These are phyloP conservation scores for Dasypolia templi DNA, from an alignment of 2,888 invertebrate genomes.

Conservation along the genomic window DNA sequence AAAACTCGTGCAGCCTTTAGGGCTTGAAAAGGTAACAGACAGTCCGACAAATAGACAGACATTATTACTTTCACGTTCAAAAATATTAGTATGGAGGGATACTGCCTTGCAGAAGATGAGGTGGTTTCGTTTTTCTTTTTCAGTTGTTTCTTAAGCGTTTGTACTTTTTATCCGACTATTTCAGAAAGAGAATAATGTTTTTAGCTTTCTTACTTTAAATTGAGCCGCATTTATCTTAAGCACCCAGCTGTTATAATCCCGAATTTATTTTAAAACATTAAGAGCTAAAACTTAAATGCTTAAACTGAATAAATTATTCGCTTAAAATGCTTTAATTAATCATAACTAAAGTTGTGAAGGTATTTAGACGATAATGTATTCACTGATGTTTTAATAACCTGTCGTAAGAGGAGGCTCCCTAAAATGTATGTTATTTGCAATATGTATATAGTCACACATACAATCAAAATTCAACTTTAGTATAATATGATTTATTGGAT, in stretches of 20 bases:
- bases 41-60: not conserved
- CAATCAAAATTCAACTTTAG: no score
- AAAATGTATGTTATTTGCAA: no score
- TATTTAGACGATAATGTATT: slow-evolving; percentile 45
- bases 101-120: not conserved
- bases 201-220: slow-evolving; percentile 15
- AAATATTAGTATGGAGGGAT: not conserved
- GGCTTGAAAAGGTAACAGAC: not conserved
- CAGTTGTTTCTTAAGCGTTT: not conserved
- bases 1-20: no score
- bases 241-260: slow-evolving; percentile 41
- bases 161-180: not conserved
- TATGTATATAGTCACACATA: no score
- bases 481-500: no score
- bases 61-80: no score
- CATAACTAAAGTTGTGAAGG: slow-evolving; percentile 18
- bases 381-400: slow-evolving; percentile 31
- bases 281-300: slow-evolving; percentile 43
- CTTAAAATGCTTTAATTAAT: slow-evolving; percentile 51
- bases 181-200: slow-evolving; percentile 7
- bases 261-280: slow-evolving; percentile 54
- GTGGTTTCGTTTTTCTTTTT: not conserved
- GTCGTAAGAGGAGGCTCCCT: no score
- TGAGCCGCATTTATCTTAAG: slow-evolving; percentile 38
- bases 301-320: slow-evolving; percentile 47